Evolutionary conservation across 2,113 vertebrate species (phyloP).

Genomic region (Ptilorrhoa leucosticta): DNA sequence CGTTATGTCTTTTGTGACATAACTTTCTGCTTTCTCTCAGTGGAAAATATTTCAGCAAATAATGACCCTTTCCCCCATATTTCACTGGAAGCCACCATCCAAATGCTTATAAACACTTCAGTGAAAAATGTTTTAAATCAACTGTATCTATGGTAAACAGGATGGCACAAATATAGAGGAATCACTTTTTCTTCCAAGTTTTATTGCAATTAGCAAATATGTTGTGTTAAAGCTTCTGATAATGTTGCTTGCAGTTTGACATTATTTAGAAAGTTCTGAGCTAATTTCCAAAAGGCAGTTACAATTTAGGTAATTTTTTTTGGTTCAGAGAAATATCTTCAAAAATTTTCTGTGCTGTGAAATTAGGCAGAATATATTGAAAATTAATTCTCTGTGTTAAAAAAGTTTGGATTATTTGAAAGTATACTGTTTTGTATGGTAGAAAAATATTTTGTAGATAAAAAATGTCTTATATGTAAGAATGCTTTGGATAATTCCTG

Average conservation of each 20-base stretch:
- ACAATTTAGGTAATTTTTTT: not conserved
- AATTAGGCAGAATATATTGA: not conserved
- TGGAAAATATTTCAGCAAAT: not conserved
- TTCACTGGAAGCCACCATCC: not conserved
- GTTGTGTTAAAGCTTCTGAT: not conserved
- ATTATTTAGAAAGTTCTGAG: not conserved
- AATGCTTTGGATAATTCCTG: not conserved
- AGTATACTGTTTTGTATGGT: not conserved
- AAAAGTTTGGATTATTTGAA: not conserved
- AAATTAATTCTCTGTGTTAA: not conserved
- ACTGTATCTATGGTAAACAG: not conserved
- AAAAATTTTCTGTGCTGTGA: not conserved
- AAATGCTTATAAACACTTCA: not conserved
- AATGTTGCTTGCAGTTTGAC: not conserved
- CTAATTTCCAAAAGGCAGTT: not conserved
- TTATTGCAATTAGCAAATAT: not conserved
- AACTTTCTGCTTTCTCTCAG: not conserved
- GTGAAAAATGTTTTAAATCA: not conserved
- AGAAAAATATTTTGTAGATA: not conserved
- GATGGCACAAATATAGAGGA: not conserved
- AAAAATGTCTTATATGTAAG: not conserved
- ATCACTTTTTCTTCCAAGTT: not conserved
- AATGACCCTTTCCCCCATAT: not conserved
- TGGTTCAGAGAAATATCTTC: not conserved
- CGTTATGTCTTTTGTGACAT: not conserved